A percentile compares a stretch with the other conserved stretches of the same genome.
These are phyloP conservation scores for Dipodomys ordii DNA, from an alignment of 2,113 vertebrate genomes.

Conservation along the genomic window DNA sequence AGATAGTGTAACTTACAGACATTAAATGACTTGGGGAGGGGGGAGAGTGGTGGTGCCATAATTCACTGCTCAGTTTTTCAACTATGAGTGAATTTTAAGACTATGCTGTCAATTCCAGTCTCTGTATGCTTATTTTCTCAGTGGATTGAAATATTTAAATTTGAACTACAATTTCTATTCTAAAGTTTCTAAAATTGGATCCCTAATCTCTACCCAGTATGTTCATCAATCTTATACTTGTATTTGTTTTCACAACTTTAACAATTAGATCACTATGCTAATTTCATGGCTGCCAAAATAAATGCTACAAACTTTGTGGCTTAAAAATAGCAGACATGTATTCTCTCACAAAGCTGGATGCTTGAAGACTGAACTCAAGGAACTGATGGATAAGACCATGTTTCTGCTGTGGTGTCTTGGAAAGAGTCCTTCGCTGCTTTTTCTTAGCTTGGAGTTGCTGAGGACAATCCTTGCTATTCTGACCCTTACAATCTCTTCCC, in stretches of 20 bases:
- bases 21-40: neutral
- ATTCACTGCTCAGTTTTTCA: slow-evolving; percentile 14
- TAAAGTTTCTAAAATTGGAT: slow-evolving; percentile 41
- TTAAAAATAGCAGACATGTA: neutral
- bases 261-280: neutral
- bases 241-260: slow-evolving; percentile 23
- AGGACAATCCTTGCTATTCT: neutral
- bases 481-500: neutral
- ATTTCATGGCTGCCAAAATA: slow-evolving; percentile 15
- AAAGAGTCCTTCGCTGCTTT: neutral
- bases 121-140: slow-evolving; percentile 1
- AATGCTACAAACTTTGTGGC: neutral
- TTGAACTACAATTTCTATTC: slow-evolving; percentile 36
- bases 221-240: neutral
- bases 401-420: neutral
- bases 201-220: neutral
- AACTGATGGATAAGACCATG: accelerated
- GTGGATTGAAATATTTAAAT: neutral
- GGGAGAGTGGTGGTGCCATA: neutral
- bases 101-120: neutral
- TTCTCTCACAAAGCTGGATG: neutral
- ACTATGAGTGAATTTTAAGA: slow-evolving; percentile 19
- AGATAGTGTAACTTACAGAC: neutral
- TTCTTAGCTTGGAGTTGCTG: neutral
- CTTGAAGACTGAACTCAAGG: neutral